Base-by-base conservation (phyloP, 2,113 vertebrate species). In the Neolamprologus longior region DNA sequence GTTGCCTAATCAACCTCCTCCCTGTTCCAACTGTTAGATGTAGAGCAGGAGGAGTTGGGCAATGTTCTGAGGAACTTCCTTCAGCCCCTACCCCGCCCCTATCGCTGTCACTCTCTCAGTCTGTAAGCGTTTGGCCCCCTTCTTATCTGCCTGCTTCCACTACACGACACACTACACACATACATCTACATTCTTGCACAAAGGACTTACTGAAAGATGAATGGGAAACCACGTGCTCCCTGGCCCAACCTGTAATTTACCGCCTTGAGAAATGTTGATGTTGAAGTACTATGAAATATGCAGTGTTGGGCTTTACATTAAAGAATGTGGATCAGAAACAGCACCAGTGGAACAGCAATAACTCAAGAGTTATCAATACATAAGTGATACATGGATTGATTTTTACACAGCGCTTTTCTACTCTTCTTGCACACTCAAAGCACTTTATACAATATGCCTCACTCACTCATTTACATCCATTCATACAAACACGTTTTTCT, bases 41-140 rank as follows among this genome's bases (percentile, higher is more conserved):
- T 78, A 37, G 87, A 90, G 54, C 47, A 12, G 24, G 71, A 87
- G 82, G 57, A 86, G 76, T 93, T 93, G 90, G 80, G 88, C 83
- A 94, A 95, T 76, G 54, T 50, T 92, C 33, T 80, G 52, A 76
- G 58, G 89, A 93, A 90, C 54, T 86, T 76, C 88, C 82, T 80
- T 52, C 35, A 35, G 13, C 37, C 11, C 11, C 47, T 35, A 50
- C 40, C 24, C 31, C 11, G 0, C 40, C 37, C n/a, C 7, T 33
- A 12, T 63, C 21, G 28, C 28, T 54, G 17, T 80, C 80, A 15
- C 54, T 52, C 31, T 66, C 76, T 55, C 21, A 45, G 78, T 86
- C 81, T 83, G 37, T 6, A 24, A 40, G 21, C 15, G 28, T 82
- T 40, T 54, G 76, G 40, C 81, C 66, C 31, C 53, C 57, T 85